Evolutionary conservation across 1,140 invertebrate species (phyloP).

Genomic region (Papilio glaucus): DNA sequence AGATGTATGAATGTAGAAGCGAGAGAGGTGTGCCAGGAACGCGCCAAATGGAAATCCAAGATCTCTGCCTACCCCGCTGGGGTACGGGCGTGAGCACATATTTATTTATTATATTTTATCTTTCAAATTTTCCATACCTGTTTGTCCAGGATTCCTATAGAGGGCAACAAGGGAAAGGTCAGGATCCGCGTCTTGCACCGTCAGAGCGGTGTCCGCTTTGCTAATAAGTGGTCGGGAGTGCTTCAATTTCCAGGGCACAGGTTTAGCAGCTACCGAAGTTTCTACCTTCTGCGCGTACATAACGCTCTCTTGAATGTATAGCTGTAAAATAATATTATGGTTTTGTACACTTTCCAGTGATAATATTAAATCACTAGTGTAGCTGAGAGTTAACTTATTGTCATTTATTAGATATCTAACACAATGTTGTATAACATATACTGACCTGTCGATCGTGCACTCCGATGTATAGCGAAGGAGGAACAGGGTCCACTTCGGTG

Average conservation of each 20-base stretch:
- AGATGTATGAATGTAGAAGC: too few species aligned
- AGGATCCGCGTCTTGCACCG: conserved; percentile 52
- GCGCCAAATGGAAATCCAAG: too few species aligned
- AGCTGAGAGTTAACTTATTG: too few species aligned
- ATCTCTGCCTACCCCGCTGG: too few species aligned
- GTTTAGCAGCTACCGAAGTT: conserved; percentile 56
- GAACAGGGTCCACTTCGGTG: conserved; percentile 62
- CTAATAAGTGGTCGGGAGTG: conserved; percentile 84
- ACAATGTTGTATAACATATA: conserved; percentile 11
- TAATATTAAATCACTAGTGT: too few species aligned
- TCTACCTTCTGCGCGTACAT: conserved; percentile 63
- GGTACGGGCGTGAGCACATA: too few species aligned
- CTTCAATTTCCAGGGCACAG: conserved; percentile 90
- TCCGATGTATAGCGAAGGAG: conserved; percentile 92
- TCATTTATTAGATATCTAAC: too few species aligned
- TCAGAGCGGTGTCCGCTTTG: conserved; percentile 55
- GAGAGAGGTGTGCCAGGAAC: too few species aligned
- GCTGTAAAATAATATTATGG: conserved; percentile 72
- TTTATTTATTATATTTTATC: too few species aligned
- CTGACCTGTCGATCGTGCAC: conserved; percentile 91
- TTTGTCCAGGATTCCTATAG: conserved; percentile 55
- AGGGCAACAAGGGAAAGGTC: conserved; percentile 64
- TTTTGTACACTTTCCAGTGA: too few species aligned
- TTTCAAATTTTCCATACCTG: conserved; percentile 44
- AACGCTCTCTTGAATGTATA: conserved; percentile 91